Evolutionary conservation across 1,140 invertebrate genomes (phyloP), one percentile per base, ranked within the genome.

Genomic region (Drosophila nikananu): DNA sequence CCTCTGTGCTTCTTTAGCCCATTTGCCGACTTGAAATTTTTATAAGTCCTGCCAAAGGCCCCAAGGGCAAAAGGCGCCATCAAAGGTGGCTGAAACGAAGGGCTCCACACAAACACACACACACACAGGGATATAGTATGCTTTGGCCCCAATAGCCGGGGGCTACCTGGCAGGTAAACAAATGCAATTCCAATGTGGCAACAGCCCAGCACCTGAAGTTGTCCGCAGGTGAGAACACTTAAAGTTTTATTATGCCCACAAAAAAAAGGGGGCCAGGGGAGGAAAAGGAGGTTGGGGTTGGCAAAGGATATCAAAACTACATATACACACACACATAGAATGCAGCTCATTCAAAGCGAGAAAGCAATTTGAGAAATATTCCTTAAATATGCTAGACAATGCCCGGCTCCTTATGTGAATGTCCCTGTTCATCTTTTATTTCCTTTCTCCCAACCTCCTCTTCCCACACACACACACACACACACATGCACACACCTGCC

Each of bases 221-320:
- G 71, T 68, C 77, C 82, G 49, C 82, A 84, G 81, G 80, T 87
- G 83, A 62, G 71, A 68, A 75, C 76, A 87, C 83, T 87, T 86
- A 80, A 87, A 83, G 66, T 87, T 86, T 86, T 84, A 84, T 87
- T 76, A 83, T 83, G 67, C 61, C 76, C 65, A 70, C 77, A 81
- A 71, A 44, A 64, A 65, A 65, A 59, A 35, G 23, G 42, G 25
- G 25, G 13, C n/a, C 35, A n/a, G 23, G 1, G 10, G 2, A 27
- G n/a, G 6, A 0, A 25, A 12, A 7, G 15, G 19, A 8, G 17
- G 21, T 12, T 27, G 54, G n/a, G 37, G 10, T 21, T 27, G 25
- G 61, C 37, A 59, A 44, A 68, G 82, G 70, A 76, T 70, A 75
- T 65, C 60, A 48, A 48, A 79, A 83, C 65, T 83, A 52, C 17